phyloP scores from a whole-genome alignment of 2,888 invertebrate genomes.

The Metalampra italica region DNA sequence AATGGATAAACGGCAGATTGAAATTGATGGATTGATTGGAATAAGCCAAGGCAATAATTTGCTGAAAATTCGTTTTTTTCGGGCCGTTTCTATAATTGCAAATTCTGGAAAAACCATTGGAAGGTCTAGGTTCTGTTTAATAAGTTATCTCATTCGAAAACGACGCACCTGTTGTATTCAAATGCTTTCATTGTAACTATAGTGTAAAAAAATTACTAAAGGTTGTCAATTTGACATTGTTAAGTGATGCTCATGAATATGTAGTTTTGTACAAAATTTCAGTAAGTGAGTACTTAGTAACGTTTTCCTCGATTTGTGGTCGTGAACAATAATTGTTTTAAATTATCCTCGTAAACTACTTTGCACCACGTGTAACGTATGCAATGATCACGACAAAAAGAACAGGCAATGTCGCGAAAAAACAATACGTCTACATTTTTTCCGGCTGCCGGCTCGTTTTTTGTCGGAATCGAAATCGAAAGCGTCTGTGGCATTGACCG shows the following conservation, averaged over 20 bases:
- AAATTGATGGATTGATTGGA: not conserved
- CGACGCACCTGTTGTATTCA: not conserved
- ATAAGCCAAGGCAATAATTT: not conserved
- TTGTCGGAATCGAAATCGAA: constrained; percentile 48
- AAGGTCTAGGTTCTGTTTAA: too few species aligned
- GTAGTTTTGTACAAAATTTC: not conserved
- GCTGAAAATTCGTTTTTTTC: not conserved
- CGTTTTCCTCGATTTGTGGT: constrained; percentile 7
- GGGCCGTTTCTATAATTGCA: not conserved
- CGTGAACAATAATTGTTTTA: not conserved
- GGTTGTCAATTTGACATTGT: too few species aligned
- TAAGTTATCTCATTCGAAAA: not conserved
- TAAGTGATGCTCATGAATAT: too few species aligned
- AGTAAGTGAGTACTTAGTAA: not conserved
- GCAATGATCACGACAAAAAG: constrained; percentile 8
- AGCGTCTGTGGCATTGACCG: constrained; percentile 66
- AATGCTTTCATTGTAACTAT: too few species aligned
- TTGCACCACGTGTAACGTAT: not conserved
- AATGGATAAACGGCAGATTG: not conserved
- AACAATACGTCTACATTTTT: constrained; percentile 3
- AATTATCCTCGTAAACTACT: constrained; percentile 4
- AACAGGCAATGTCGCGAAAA: not conserved
- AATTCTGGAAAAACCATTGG: too few species aligned
- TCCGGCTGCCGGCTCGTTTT: constrained; percentile 25
- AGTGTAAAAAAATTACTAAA: too few species aligned